Conservation (phyloP, 1,140 invertebrate genomes). For the Brachionus asplanchnoidis region DNA sequence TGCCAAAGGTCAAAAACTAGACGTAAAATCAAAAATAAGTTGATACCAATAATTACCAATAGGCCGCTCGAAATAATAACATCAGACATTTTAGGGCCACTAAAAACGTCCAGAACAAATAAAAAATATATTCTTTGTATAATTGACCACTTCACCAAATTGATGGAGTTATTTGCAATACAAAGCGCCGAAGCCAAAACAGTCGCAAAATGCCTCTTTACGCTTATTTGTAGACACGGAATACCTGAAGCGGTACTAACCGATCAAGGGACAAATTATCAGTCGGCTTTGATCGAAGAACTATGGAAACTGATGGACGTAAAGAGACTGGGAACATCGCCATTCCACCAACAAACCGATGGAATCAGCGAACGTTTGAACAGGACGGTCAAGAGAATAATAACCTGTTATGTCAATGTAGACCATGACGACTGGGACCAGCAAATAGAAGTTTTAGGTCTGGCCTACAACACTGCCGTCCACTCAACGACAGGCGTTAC, state of each 20-base stretch:
- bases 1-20: not conserved
- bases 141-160: not conserved
- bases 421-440: not conserved
- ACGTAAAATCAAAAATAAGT: not conserved
- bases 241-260: not conserved
- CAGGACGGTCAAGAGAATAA: conserved; percentile 43
- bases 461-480: not conserved
- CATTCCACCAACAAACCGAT: conserved; percentile 49
- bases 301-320: not conserved
- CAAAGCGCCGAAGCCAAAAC: not conserved
- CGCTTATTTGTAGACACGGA: not conserved
- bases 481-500: not conserved
- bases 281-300: conserved; percentile 28
- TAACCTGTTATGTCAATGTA: not conserved
- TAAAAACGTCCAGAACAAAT: too few species aligned
- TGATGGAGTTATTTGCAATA: not conserved
- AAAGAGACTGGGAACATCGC: conserved; percentile 44
- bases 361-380: conserved; percentile 49
- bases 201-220: not conserved
- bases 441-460: not conserved
- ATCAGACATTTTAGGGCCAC: too few species aligned
- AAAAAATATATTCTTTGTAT: too few species aligned
- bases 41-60: conserved; percentile 9
- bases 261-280: not conserved
- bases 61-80: too few species aligned